Evolutionary conservation across 2,113 vertebrate species (phyloP), one percentile per base, ranked within the genome.

Genomic region (Syngnathoides biaculeatus): DNA sequence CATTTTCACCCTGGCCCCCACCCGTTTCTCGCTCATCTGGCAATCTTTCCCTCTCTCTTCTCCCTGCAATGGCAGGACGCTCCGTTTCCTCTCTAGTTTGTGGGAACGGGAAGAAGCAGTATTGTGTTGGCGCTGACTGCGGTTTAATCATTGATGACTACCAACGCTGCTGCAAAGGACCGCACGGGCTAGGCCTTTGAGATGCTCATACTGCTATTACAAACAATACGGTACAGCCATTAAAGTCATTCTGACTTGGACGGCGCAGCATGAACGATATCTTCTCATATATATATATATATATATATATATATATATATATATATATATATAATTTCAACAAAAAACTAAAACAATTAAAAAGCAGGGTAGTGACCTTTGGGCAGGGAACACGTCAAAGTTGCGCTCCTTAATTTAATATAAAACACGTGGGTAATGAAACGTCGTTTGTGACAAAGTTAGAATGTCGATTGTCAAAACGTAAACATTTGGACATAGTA

Each of bases 131-230:
- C 84, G 68, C 67, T 73, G 80, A 52, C 74, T 75, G 80, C 27
- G 80, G 86, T 84, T 83, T 84, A 88, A 89, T 89, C 80, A 88
- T 88, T 89, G 84, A 87, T 88, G 80, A 82, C 69, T 64, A 61
- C 69, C 55, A 65, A 69, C 71, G 52, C 55, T 30, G 55, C 55
- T 0, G 73, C 65, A 27, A 13, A 35, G 78, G 71, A 59, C 76
- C 52, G 79, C 70, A 77, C 72, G 78, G 56, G 56, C 72, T 47
- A 50, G 79, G 80, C 76, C 67, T 69, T 60, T 66, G 48, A 39
- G 40, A 84, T 78, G 74, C 81, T 75, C 84, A 84, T 73, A 40
- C 55, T 53, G n/a, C 48, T 52, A 52, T n/a, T 52, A n/a, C 48
- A 61, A 68, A 57, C 26, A 17, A 17, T 64, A 70, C 67, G 74